Evolutionary conservation across 2,888 invertebrate genomes (phyloP).

Genomic region (Parelbella ahira): DNA sequence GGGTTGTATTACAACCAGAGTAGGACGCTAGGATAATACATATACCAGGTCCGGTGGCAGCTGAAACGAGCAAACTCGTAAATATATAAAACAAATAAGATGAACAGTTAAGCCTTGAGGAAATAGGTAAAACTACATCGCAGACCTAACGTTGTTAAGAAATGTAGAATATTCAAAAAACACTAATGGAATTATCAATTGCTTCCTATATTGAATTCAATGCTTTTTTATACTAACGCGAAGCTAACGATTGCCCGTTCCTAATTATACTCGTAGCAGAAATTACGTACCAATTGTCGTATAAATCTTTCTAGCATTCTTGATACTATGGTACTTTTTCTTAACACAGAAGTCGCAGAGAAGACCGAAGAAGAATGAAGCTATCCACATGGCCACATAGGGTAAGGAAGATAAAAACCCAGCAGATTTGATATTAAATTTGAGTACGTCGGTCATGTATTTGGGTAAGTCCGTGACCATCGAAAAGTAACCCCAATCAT

Average conservation of each 20-base stretch:
- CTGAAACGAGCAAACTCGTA: too few species aligned
- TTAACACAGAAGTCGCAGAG: slow-evolving; percentile 85
- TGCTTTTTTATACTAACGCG: too few species aligned
- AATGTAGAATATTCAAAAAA: too few species aligned
- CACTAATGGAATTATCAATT: too few species aligned
- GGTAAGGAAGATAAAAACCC: slow-evolving; percentile 84
- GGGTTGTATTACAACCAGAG: slow-evolving; percentile 81
- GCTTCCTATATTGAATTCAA: too few species aligned
- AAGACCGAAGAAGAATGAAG: slow-evolving; percentile 83
- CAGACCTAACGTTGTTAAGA: too few species aligned
- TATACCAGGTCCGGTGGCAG: slow-evolving; percentile 84
- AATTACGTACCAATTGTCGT: slow-evolving; percentile 81
- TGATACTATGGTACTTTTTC: slow-evolving; percentile 77
- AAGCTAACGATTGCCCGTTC: too few species aligned
- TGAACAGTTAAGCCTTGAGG: too few species aligned
- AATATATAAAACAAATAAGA: too few species aligned
- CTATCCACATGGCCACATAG: slow-evolving; percentile 84
- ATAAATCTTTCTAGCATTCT: slow-evolving; percentile 83
- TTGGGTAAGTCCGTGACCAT: slow-evolving; percentile 86
- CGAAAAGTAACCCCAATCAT: slow-evolving; percentile 86
- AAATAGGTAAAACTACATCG: too few species aligned
- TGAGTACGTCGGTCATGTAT: slow-evolving; percentile 84
- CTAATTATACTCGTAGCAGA: too few species aligned
- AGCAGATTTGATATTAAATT: slow-evolving; percentile 83
- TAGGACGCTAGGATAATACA: slow-evolving; percentile 83